A percentile compares a stretch with the other conserved stretches of the same genome.
phyloP scores from a whole-genome alignment of 1,140 invertebrate species.

The Caerostris darwini region DNA sequence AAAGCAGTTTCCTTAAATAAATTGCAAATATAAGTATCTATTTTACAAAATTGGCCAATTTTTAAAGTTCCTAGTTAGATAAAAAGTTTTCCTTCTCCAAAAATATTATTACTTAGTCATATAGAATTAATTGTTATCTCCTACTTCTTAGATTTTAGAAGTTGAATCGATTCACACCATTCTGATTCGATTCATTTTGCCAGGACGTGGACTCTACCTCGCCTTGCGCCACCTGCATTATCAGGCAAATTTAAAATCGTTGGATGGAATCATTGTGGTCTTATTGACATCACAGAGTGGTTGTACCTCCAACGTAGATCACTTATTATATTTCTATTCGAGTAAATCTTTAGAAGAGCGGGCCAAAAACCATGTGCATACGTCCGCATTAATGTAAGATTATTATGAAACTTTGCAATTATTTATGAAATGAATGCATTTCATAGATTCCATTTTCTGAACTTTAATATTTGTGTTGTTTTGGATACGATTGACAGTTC shows the following conservation, averaged over 20 bases:
- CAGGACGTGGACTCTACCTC: not conserved
- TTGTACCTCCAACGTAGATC: not conserved
- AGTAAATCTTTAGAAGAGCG: not conserved
- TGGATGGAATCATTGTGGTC: not conserved
- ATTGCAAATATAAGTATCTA: not conserved
- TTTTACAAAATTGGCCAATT: not conserved
- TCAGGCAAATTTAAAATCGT: constrained; percentile 24
- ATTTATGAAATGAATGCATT: not conserved
- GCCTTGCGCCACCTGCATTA: not conserved
- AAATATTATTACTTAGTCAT: not conserved
- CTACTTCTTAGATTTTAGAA: not conserved
- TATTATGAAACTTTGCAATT: not conserved
- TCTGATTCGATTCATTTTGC: not conserved
- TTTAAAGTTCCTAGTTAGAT: not conserved
- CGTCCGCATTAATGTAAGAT: not conserved
- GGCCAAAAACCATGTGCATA: not conserved
- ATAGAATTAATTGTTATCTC: not conserved
- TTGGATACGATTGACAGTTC: not conserved
- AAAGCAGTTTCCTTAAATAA: not conserved
- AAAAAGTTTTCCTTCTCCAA: not conserved
- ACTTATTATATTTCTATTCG: not conserved
- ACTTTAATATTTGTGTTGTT: not conserved
- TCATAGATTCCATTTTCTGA: not conserved
- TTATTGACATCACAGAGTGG: not conserved
- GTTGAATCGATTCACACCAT: not conserved